Evolutionary conservation across 2,888 invertebrate species (phyloP), one percentile per base, ranked within the genome.

Genomic region (Ischnus inquisitorius): DNA sequence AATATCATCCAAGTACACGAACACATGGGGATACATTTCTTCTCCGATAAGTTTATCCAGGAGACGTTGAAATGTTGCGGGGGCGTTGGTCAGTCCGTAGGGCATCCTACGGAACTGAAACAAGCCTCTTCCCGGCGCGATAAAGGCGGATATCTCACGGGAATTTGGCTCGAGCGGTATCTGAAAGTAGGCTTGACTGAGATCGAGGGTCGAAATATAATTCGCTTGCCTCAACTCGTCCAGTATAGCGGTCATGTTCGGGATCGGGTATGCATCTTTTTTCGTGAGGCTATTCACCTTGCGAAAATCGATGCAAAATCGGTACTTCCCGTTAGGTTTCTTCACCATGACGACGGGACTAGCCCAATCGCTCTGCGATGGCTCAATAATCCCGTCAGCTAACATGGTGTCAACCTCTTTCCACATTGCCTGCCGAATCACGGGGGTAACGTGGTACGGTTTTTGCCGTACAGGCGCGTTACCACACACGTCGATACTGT

Each of bases 401-500:
- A 92, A 46, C 91, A 92, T 91, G 0, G 88, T 65, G 46, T 92
- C 90, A 0, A 92, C 85, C 78, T 92, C 91, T 0, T 22, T 12
- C 19, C 79, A 48, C 12, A 86, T 83, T 0, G 25, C 22, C 3
- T 60, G 72, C 2, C 60, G 80, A 0, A 85, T 51, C 2, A 43
- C 54, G 4, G 83, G 87, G 0, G 85, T 81, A 0, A 82, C 82
- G 3, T 22, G 28, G 25, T 82, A 71, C 1, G 75, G 71, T 14
- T 51, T 60, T 43, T 79, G 82, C 8, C 65, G 34, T 34, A 76
- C 74, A 2, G 54, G 68, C n/a, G 62, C 6, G 46, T 57, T 41
- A 14, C 57, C 46, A 0, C 64, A 16, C 0, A 81, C 67, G 25
- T 86, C 78, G 1, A 86, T 81, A 4, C 43, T n/a, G 16, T 83